Conservation (phyloP, 2,113 vertebrate genomes). For the Cyanoderma ruficeps region DNA sequence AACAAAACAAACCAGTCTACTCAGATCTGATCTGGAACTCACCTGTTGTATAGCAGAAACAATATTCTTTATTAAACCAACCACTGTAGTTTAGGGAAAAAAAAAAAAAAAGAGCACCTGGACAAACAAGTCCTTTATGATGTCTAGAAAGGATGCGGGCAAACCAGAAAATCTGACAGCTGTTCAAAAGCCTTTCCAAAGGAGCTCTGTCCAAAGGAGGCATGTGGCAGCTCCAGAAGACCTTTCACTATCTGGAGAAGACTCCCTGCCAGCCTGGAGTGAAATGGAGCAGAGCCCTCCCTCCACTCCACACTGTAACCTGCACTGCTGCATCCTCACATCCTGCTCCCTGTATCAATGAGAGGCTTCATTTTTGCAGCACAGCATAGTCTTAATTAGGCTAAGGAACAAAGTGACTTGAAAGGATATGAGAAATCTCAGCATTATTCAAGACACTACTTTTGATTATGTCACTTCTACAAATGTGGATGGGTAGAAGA, state of each 20-base stretch:
- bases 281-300: rapidly evolving
- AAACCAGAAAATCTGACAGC: neutral
- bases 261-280: rapidly evolving
- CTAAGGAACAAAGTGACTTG: neutral
- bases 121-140: neutral
- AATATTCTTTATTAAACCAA: neutral
- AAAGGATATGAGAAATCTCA: neutral
- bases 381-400: neutral
- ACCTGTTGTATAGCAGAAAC: neutral
- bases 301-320: rapidly evolving
- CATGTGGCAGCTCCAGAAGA: neutral
- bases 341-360: neutral
- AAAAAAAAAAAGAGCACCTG: neutral
- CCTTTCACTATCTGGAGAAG: neutral
- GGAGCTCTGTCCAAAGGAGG: neutral
- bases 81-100: neutral
- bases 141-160: neutral
- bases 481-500: neutral
- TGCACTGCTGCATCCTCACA: neutral
- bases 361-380: neutral
- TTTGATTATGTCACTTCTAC: neutral
- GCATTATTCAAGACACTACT: neutral
- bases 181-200: neutral
- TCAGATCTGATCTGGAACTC: neutral
- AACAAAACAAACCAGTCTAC: neutral